Evolutionary conservation across 2,797 vertebrate genomes (phyloP).

Genomic region (Hydrolagus colliei): DNA sequence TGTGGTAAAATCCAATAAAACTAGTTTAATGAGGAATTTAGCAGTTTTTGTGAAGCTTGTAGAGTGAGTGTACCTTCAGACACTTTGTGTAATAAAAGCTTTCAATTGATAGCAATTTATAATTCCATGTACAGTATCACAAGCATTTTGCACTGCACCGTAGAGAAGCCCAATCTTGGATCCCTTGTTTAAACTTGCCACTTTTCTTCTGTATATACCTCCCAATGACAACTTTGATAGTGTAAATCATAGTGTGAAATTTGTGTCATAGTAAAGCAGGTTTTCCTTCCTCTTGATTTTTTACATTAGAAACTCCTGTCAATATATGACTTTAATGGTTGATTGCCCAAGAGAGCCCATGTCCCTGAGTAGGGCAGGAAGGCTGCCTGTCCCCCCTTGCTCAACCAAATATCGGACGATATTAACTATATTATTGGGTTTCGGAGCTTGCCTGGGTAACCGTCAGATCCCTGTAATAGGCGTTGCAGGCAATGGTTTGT

Average conservation of each 20-base stretch:
- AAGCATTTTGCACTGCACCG: neutral
- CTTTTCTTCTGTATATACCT: no score
- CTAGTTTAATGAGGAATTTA: neutral
- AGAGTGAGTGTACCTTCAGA: neutral
- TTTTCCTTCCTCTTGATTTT: neutral
- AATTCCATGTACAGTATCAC: neutral
- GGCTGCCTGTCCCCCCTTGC: no score
- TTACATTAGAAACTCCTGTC: neutral
- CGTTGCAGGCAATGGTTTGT: no score
- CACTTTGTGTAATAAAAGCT: neutral
- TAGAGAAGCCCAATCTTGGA: neutral
- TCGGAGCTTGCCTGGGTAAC: no score
- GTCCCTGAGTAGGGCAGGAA: no score
- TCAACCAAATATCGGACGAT: no score
- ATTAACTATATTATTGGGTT: no score
- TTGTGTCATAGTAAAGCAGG: no score
- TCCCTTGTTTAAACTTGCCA: neutral
- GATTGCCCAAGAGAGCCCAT: neutral
- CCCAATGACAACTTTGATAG: no score
- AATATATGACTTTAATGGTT: neutral
- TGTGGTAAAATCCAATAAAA: neutral
- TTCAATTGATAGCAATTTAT: neutral
- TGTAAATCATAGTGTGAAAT: neutral
- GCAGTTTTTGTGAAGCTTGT: neutral
- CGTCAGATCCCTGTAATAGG: no score